Base-by-base conservation (phyloP, 2,888 invertebrate species). In the Caenorhabditis afra region DNA sequence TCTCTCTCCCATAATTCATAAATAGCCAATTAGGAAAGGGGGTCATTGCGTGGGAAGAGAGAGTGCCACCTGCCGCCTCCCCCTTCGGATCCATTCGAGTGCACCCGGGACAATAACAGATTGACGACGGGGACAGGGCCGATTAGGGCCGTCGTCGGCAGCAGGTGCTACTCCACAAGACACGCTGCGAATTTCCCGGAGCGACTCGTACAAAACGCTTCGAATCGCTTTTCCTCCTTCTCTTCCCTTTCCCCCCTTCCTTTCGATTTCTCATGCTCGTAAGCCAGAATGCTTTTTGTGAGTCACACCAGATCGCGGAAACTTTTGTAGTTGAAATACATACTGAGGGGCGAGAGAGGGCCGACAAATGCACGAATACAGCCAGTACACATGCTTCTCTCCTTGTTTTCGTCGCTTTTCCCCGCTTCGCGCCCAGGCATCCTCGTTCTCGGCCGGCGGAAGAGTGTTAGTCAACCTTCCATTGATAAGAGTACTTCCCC, bases 191-290 rank as follows among this genome's bases (percentile, higher is more conserved):
- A 41, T 41, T 14, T 45, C 16, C 47, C 10, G 41, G 22, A 57
- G 16, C 8, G 18, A 49, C 7, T 49, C 16, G 55, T 41, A 41
- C 10, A 14, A 16, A 41, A 44, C 29, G 45, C 23, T 18, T 22
- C 35, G 20, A 10, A n/a, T n/a, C n/a, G n/a, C n/a, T 49, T 39
- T 37, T 22, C 7, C 47, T 22, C 14, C 11, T 14, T 35, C 14
- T 20, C n/a, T 14, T 47, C 47, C n/a, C n/a, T 49, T 39, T 37
- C 39, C 7, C 47, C 20, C 14, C 11, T 14, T 35, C 14, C 35
- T 22, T 14, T 47, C 47, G 23, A 47, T 37, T 57, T 66, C 57
- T 16, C 55, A 57, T 49, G 49, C 66, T 67, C 66, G 66, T 67
- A 67, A 67, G 47, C 66, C 57, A 65, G 39, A 50, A 20, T 16